phyloP scores from a whole-genome alignment of 2,113 vertebrate genomes.

The Rhabdomys dilectus region DNA sequence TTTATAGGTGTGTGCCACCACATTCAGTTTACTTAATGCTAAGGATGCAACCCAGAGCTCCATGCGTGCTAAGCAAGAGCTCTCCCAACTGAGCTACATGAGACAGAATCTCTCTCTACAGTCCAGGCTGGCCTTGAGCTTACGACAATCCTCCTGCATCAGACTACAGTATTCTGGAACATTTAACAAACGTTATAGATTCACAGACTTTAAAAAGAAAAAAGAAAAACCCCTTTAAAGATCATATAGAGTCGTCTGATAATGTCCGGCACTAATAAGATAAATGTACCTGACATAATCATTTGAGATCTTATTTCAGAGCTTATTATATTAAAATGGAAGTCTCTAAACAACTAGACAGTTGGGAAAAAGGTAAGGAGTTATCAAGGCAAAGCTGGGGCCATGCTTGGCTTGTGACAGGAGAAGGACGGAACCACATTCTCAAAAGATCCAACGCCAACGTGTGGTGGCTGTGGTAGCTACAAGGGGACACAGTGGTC shows the following conservation, averaged over 20 bases:
- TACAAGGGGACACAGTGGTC: too few species aligned
- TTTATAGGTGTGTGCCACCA: background rate
- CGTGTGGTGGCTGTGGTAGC: too few species aligned
- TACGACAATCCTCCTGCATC: background rate
- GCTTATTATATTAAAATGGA: background rate
- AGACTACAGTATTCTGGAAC: background rate
- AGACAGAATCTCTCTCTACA: background rate
- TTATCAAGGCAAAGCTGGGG: background rate
- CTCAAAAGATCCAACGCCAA: background rate
- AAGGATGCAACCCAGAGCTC: background rate
- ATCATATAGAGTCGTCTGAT: background rate
- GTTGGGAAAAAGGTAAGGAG: background rate
- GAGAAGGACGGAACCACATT: background rate
- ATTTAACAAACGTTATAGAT: background rate
- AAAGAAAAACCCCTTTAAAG: background rate
- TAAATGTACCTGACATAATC: constrained; percentile 18
- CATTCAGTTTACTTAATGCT: too few species aligned
- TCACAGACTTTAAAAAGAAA: background rate
- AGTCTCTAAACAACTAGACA: background rate
- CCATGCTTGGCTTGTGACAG: background rate
- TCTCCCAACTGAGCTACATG: background rate
- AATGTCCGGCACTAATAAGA: background rate
- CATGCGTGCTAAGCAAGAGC: background rate
- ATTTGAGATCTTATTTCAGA: constrained; percentile 4
- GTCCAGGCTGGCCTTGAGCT: background rate